Conservation (phyloP, 1,140 invertebrate species). For the Penaeus indicus region DNA sequence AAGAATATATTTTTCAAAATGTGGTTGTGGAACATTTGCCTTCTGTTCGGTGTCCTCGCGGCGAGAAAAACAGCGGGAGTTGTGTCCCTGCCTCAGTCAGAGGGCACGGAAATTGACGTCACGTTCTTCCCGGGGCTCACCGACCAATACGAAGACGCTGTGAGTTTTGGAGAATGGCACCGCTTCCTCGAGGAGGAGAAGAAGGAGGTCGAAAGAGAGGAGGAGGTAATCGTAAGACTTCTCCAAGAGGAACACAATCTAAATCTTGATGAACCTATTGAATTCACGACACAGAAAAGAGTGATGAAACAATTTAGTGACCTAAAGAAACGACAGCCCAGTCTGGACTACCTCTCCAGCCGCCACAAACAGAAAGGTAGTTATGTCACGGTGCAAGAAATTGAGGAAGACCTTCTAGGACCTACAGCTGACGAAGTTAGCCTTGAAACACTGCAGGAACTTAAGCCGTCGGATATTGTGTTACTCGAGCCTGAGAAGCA, state of each 20-base stretch:
- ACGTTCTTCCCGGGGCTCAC: slow-evolving; percentile 2
- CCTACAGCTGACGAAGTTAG: too few relatives aligned
- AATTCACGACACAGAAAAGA: not conserved
- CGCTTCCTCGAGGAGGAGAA: not conserved
- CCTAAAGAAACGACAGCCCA: not conserved
- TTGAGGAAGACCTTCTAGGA: too few relatives aligned
- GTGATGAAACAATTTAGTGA: not conserved
- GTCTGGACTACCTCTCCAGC: too few relatives aligned
- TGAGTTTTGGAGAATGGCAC: not conserved
- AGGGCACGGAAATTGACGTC: slow-evolving; percentile 13
- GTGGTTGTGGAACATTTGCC: too few relatives aligned
- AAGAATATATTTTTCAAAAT: too few relatives aligned
- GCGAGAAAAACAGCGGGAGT: not conserved
- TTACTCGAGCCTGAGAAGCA: too few relatives aligned
- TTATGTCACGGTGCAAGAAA: too few relatives aligned
- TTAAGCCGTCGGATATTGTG: too few relatives aligned
- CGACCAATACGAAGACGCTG: not conserved
- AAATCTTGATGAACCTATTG: not conserved
- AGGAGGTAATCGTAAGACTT: not conserved
- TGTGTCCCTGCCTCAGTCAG: not conserved
- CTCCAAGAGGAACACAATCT: not conserved
- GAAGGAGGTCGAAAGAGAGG: not conserved
- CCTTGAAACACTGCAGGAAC: too few relatives aligned
- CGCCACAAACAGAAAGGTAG: too few relatives aligned
- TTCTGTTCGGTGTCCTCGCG: too few relatives aligned